phyloP scores from a whole-genome alignment of 2,797 vertebrate species.

The Lepilemur septentrionalis region DNA sequence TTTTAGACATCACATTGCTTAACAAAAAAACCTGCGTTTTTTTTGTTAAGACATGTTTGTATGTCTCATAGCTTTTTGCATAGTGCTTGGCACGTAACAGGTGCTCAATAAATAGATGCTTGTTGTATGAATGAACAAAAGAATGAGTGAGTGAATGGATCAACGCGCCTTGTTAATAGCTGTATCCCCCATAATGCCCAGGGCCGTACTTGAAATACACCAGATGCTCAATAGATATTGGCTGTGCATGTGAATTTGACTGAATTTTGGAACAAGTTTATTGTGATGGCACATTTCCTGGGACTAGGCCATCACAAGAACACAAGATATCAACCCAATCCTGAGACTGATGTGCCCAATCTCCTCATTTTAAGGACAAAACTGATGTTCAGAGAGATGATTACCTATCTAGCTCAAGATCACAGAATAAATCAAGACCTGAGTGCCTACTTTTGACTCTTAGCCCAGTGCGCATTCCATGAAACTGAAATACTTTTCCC shows the following conservation, averaged over 20 bases:
- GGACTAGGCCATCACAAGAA: not conserved
- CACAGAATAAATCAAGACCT: slow-evolving; percentile 5
- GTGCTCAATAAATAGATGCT: not conserved
- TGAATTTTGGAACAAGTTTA: not conserved
- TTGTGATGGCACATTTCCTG: not conserved
- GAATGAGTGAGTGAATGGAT: not conserved
- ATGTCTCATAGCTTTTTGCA: not conserved
- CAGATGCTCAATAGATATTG: not conserved
- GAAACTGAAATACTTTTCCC: not conserved
- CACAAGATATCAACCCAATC: not conserved
- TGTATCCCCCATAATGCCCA: not conserved
- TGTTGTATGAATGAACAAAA: not conserved
- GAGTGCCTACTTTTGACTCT: not conserved
- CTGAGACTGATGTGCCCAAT: not conserved
- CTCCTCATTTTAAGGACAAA: slow-evolving; percentile 39
- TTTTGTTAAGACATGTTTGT: not conserved
- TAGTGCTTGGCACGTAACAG: not conserved
- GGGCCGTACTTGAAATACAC: not conserved
- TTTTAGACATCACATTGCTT: not conserved
- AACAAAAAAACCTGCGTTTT: not conserved
- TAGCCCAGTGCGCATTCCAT: not conserved
- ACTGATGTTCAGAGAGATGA: not conserved
- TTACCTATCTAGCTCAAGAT: not conserved
- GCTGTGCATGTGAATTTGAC: not conserved
- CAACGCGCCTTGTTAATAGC: not conserved